phyloP scores from a whole-genome alignment of 2,797 vertebrate species.

The Enteromius afrohamiltoni region DNA sequence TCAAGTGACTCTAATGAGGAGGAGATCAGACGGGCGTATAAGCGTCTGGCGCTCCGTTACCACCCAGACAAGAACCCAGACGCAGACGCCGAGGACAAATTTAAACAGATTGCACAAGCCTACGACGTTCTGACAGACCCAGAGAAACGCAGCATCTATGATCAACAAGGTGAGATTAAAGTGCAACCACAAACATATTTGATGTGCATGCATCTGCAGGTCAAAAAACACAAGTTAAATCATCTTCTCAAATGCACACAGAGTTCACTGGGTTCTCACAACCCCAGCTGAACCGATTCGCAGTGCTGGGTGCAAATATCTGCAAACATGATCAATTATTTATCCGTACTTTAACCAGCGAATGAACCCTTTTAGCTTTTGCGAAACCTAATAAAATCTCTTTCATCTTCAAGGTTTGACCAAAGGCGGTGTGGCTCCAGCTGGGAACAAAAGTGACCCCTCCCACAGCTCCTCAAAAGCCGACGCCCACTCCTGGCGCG shows the following conservation, averaged over 20 bases:
- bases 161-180: constrained; percentile 88
- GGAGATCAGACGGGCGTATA: constrained; percentile 95
- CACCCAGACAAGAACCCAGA: constrained; percentile 86
- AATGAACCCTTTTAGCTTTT: background rate
- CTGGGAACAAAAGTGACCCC: constrained; percentile 71
- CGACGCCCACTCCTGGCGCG: constrained; percentile 87
- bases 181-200: background rate
- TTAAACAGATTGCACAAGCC: constrained; percentile 87
- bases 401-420: constrained; percentile 46
- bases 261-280: constrained; percentile 30
- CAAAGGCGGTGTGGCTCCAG: constrained; percentile 48
- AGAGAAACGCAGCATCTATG: constrained; percentile 89
- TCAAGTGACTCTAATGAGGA: constrained; percentile 89
- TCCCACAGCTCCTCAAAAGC: constrained; percentile 86
- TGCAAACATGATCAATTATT: constrained; percentile 64
- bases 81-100: constrained; percentile 77
- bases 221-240: background rate
- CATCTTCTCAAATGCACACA: background rate
- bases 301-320: constrained; percentile 34
- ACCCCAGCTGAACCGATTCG: background rate
- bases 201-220: background rate
- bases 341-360: constrained; percentile 39
- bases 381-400: background rate
- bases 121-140: constrained; percentile 93
- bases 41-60: constrained; percentile 94